Evolutionary conservation across 2,113 vertebrate genomes (phyloP).

Genomic region (human): GRCh38 chr5:84273501-84274000

Average conservation of each 20-base stretch:
- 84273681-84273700: background rate
- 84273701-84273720: background rate
- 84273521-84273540: background rate
- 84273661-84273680: background rate
- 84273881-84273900: background rate
- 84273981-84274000: background rate
- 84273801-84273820: background rate
- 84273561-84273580: background rate
- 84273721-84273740: background rate
- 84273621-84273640: background rate
- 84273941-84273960: background rate
- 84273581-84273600: background rate
- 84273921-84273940: background rate
- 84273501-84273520: background rate
- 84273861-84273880: background rate
- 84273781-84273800: background rate
- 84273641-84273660: background rate
- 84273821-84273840: background rate
- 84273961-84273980: background rate
- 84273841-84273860: background rate
- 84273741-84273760: background rate
- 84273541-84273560: background rate
- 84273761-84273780: background rate
- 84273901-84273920: background rate
- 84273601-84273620: background rate